These are phyloP conservation scores for Zingel zingel DNA, from an alignment of 2,113 vertebrate species.

Conservation along the genomic window DNA sequence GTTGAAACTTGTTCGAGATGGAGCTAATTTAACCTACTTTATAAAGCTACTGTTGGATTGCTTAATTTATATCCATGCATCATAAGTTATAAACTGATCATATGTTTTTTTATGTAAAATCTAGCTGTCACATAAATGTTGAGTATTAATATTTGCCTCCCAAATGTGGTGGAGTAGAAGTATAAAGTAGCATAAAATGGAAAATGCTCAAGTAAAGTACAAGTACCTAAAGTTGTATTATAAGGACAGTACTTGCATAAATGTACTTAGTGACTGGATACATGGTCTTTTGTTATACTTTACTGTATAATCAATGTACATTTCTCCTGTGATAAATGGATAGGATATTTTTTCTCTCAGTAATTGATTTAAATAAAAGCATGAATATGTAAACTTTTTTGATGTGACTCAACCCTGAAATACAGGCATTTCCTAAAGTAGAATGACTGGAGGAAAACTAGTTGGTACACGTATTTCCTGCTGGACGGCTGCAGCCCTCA, in stretches of 20 bases:
- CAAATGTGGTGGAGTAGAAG: background rate
- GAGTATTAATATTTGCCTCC: too few relatives aligned
- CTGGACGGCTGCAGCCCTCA: constrained; percentile 30
- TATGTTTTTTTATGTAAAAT: too few relatives aligned
- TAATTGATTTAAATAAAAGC: background rate
- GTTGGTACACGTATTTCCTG: background rate
- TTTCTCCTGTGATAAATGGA: background rate
- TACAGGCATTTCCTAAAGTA: background rate
- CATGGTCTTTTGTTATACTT: too few relatives aligned
- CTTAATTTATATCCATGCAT: too few relatives aligned
- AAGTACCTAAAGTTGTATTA: background rate
- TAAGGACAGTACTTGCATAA: too few relatives aligned
- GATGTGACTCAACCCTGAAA: constrained; percentile 1
- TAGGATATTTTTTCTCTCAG: background rate
- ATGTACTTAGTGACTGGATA: background rate
- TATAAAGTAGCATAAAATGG: background rate
- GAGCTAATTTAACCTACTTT: too few relatives aligned
- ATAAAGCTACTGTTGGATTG: too few relatives aligned
- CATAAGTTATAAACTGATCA: too few relatives aligned
- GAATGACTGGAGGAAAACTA: background rate
- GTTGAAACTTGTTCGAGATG: too few relatives aligned
- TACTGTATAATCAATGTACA: background rate
- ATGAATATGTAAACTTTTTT: background rate
- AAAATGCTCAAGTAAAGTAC: background rate
- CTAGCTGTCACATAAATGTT: background rate